These are phyloP conservation scores for Oxytorus armatus DNA, from an alignment of 2,888 invertebrate genomes.

Conservation along the genomic window DNA sequence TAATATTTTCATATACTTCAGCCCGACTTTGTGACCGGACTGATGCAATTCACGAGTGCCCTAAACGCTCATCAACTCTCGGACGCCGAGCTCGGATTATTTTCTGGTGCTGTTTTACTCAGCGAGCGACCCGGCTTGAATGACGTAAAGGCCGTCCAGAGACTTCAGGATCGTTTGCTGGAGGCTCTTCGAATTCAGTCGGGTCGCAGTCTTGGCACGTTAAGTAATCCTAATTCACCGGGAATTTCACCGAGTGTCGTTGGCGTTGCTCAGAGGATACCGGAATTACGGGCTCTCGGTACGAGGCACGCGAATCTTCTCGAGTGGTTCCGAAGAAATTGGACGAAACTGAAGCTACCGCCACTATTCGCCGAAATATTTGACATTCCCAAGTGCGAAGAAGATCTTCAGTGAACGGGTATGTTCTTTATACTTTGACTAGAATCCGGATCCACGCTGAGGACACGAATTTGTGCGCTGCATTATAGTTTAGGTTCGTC, in stretches of 20 bases:
- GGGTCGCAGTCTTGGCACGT: constrained; percentile 84
- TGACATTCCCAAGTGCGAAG: constrained; percentile 95
- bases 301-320: constrained; percentile 93
- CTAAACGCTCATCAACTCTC: constrained; percentile 91
- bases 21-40: constrained; percentile 92
- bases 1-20: constrained; percentile 83
- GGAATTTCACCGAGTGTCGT: constrained; percentile 81
- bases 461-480: too few relatives aligned
- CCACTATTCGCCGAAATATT: constrained; percentile 98
- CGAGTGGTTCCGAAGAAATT: constrained; percentile 96
- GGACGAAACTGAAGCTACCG: constrained; percentile 93
- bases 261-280: constrained; percentile 87
- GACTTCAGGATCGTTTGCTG: constrained; percentile 91
- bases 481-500: too few relatives aligned
- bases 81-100: constrained; percentile 96
- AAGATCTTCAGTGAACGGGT: constrained; percentile 86
- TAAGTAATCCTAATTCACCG: constrained; percentile 77
- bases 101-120: constrained; percentile 93
- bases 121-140: constrained; percentile 92
- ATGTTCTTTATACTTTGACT: neutral
- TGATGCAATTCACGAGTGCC: constrained; percentile 92
- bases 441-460: too few relatives aligned
- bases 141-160: constrained; percentile 91
- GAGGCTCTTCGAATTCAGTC: constrained; percentile 94
- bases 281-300: constrained; percentile 93